Evolutionary conservation across 2,888 invertebrate species (phyloP).

Genomic region (Lepetodrilus schrolli): DNA sequence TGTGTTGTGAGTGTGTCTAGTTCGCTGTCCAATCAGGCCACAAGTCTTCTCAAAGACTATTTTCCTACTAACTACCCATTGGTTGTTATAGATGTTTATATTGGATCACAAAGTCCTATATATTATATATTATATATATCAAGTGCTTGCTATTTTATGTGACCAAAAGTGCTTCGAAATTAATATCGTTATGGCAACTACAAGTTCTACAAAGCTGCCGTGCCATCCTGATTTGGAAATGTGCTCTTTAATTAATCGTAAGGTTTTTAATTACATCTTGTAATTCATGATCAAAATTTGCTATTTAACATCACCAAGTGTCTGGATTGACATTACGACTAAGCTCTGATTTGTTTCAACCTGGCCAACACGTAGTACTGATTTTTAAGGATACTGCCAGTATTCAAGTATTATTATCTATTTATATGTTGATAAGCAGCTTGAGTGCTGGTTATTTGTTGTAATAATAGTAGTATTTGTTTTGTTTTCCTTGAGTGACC

Average conservation of each 20-base stretch:
- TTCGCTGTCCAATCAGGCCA: neutral
- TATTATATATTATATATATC: too few relatives aligned
- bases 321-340: too few relatives aligned
- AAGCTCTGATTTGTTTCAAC: too few relatives aligned
- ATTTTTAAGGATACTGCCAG: neutral
- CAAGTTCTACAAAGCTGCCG: neutral
- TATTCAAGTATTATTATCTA: constrained; percentile 4
- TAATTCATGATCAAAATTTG: too few relatives aligned
- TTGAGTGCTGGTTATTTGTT: neutral
- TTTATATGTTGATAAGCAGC: neutral
- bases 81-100: neutral
- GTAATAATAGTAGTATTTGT: constrained; percentile 4
- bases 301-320: too few relatives aligned
- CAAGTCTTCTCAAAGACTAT: constrained; percentile 10
- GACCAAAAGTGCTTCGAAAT: constrained; percentile 20
- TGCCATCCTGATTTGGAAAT: neutral
- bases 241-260: neutral
- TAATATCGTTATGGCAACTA: constrained; percentile 6
- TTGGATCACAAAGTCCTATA: constrained; percentile 13
- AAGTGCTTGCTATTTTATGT: constrained; percentile 23
- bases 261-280: too few relatives aligned
- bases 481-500: neutral
- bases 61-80: neutral
- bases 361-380: constrained; percentile 11
- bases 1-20: constrained; percentile 7